Evolutionary conservation across 2,113 vertebrate genomes (phyloP).

Genomic region (Empidonax traillii): DNA sequence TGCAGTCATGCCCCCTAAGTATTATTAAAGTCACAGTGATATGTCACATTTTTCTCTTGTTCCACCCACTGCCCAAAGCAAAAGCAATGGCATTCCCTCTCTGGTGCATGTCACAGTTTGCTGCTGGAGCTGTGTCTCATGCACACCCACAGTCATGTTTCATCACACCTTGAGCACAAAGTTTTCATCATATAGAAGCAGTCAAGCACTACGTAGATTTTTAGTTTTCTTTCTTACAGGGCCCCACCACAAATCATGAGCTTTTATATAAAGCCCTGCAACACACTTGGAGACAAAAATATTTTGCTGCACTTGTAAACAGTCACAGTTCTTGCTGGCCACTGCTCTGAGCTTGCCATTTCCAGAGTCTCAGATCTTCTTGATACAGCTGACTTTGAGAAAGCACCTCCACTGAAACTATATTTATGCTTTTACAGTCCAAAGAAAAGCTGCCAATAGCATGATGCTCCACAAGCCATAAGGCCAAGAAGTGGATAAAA

Average conservation of each 20-base stretch:
- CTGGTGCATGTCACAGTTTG: accelerated
- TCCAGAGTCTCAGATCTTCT: background rate
- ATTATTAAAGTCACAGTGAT: background rate
- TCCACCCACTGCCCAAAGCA: background rate
- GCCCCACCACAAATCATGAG: background rate
- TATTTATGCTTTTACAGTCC: background rate
- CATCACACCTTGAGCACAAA: background rate
- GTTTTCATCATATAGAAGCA: background rate
- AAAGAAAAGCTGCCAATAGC: background rate
- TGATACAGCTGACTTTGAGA: background rate
- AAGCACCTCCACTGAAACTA: background rate
- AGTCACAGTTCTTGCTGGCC: background rate
- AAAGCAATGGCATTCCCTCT: background rate
- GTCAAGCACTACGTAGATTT: background rate
- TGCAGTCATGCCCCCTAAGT: background rate
- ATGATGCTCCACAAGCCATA: background rate
- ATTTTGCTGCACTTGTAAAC: background rate
- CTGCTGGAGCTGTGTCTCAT: background rate
- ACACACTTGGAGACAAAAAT: background rate
- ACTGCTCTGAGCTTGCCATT: background rate
- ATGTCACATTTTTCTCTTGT: background rate
- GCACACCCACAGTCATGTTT: background rate
- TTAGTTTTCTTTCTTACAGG: background rate
- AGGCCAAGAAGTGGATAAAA: background rate
- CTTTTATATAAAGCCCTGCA: background rate